These are phyloP conservation scores for Vanessa cardui DNA, from an alignment of 2,888 invertebrate species.

Conservation along the genomic window DNA sequence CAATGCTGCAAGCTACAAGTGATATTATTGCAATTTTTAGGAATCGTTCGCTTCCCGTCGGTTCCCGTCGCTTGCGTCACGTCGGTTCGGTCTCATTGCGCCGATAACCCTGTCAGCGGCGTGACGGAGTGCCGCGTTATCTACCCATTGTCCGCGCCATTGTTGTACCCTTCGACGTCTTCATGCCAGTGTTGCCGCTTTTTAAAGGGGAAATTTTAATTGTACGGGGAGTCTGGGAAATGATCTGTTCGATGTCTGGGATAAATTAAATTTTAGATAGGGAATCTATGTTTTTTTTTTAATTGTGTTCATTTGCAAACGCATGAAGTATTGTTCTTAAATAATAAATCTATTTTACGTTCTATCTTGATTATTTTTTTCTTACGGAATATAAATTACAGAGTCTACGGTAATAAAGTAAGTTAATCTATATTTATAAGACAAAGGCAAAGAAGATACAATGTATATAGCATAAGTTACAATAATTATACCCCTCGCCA, in stretches of 20 bases:
- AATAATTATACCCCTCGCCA: slow-evolving; percentile 10
- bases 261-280: slow-evolving; percentile 3
- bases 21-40: not conserved
- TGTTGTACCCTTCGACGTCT: slow-evolving; percentile 71
- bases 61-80: slow-evolving; percentile 39
- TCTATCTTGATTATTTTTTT: too few relatives aligned
- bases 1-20: not conserved
- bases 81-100: slow-evolving; percentile 50
- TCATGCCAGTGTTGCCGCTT: slow-evolving; percentile 50
- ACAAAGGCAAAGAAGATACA: slow-evolving; percentile 1
- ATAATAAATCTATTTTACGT: not conserved
- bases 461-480: not conserved
- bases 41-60: slow-evolving; percentile 29
- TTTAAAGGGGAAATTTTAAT: slow-evolving; percentile 40
- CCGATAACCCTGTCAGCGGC: slow-evolving; percentile 79
- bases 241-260: slow-evolving; percentile 7
- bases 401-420: not conserved
- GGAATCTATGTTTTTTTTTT: not conserved
- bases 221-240: slow-evolving; percentile 29
- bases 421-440: not conserved
- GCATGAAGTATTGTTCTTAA: not conserved
- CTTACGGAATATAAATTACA: too few relatives aligned
- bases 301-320: not conserved
- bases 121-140: slow-evolving; percentile 81
- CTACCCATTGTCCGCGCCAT: slow-evolving; percentile 56